phyloP scores from a whole-genome alignment of 2,113 vertebrate species.

The Hypanus sabinus region DNA sequence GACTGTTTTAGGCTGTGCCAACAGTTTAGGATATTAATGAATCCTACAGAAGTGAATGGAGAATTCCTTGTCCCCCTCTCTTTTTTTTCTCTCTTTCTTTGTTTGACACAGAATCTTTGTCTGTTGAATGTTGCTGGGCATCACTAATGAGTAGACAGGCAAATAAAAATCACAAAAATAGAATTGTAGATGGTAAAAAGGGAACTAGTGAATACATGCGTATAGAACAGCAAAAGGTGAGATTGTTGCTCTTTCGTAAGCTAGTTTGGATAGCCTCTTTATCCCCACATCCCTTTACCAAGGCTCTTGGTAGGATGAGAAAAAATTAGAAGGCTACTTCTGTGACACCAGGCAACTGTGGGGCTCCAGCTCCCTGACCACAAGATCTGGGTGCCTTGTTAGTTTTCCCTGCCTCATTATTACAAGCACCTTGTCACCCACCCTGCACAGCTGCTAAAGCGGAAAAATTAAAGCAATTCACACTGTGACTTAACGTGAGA shows the following conservation, averaged over 20 bases:
- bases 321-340: background rate
- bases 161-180: conserved; percentile 38
- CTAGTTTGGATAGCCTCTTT: background rate
- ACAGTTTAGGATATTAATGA: conserved; percentile 85
- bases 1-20: conserved; percentile 67
- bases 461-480: conserved; percentile 49
- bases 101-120: conserved; percentile 61
- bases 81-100: conserved; percentile 49
- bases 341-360: conserved; percentile 15
- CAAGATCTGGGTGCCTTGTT: background rate
- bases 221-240: background rate
- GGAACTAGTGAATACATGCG: background rate
- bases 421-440: conserved; percentile 48
- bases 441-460: conserved; percentile 53
- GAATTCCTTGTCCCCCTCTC: conserved; percentile 63
- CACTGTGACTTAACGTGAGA: conserved; percentile 51
- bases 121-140: conserved; percentile 60
- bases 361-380: background rate
- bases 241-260: background rate
- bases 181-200: background rate
- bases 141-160: conserved; percentile 63
- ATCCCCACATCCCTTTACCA: background rate
- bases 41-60: conserved; percentile 73
- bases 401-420: conserved; percentile 41
- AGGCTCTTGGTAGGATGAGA: background rate